Evolutionary conservation across 2,113 vertebrate species (phyloP).

Genomic region (Protobothrops mucrosquamatus): DNA sequence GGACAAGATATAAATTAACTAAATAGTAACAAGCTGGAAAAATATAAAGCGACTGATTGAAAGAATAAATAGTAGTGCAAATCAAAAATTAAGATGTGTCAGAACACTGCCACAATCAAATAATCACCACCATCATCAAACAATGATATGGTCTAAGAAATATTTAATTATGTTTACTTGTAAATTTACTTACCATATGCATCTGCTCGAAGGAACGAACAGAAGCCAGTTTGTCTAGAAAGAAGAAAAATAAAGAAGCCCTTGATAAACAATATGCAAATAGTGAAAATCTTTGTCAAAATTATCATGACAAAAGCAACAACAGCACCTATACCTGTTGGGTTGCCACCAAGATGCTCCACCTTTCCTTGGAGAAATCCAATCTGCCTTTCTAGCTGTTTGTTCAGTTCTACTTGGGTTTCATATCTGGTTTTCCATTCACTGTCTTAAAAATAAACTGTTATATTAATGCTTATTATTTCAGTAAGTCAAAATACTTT

Average conservation of each 20-base stretch:
- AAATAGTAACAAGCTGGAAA: not conserved
- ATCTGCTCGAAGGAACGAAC: slow-evolving; percentile 82
- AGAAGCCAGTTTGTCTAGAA: slow-evolving; percentile 80
- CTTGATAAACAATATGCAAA: not conserved
- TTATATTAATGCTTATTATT: not conserved
- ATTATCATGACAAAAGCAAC: not conserved
- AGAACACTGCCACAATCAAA: not conserved
- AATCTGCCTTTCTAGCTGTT: slow-evolving; percentile 83
- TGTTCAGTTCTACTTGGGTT: slow-evolving; percentile 82
- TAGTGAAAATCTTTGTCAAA: not conserved
- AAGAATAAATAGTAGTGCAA: not conserved
- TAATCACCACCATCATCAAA: not conserved
- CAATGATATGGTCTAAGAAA: not conserved
- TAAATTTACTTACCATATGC: slow-evolving; percentile 70
- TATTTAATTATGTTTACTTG: not conserved
- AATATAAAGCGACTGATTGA: not conserved
- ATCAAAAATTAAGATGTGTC: not conserved
- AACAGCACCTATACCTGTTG: slow-evolving; percentile 71
- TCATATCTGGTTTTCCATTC: slow-evolving; percentile 89
- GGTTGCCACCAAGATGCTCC: slow-evolving; percentile 73
- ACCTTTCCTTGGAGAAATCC: slow-evolving; percentile 72
- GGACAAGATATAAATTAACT: not conserved
- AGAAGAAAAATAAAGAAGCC: slow-evolving; percentile 45
- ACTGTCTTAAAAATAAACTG: slow-evolving; percentile 62
- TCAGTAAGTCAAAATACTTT: not conserved